Base-by-base conservation (phyloP, 1,140 invertebrate species). In the Harpegnathos saltator region DNA sequence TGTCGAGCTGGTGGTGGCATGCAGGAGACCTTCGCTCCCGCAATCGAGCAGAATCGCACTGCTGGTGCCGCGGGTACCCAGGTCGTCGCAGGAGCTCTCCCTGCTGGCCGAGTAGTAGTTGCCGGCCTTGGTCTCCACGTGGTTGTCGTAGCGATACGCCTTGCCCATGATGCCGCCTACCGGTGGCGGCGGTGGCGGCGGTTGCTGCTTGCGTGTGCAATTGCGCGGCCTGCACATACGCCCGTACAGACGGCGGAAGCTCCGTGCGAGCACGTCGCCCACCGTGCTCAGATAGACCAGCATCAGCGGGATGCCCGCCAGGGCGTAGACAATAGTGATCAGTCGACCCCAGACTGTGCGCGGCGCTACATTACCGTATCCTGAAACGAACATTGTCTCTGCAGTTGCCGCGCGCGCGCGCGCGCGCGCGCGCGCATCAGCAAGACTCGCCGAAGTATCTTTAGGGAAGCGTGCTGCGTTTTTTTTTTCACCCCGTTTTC, bases 301-400 rank as follows among this genome's bases (percentile, higher is more conserved):
- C 95, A 98, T 98, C 63, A 99, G 94, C 4, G 98, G 98, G 84
- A 99, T 98, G 24, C 98, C 98, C 54, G 98, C 95, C 3, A 97
- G 95, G 0, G 98, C 98, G 93, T 99, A 99, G 22, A 98, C 93
- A 73, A 99, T 97, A 3, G 98, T 98, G 22, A 98, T 97, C 77
- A 98, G 91, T 87, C 95, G 90, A 81, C 98, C 98, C 96, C 97
- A 97, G 50, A 97, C 95, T 0, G 98, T 99, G 90, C 97, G 96
- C 1, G 98, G 98, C 11, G 98, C 97, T 62, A 99, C 97, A 91
- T 98, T 98, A 44, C 98, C 98, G 91, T 99, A 99, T 74, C 98
- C 98, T 99, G 95, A 3, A 94, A 0, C 50, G 3, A 68, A 61
- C 7, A 11, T 44, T 9, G 82, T 48, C 4, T 19, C 12, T 38